Evolutionary conservation across 2,797 vertebrate genomes (phyloP), one percentile per base, ranked within the genome.

Genomic region (Microhierax caerulescens): DNA sequence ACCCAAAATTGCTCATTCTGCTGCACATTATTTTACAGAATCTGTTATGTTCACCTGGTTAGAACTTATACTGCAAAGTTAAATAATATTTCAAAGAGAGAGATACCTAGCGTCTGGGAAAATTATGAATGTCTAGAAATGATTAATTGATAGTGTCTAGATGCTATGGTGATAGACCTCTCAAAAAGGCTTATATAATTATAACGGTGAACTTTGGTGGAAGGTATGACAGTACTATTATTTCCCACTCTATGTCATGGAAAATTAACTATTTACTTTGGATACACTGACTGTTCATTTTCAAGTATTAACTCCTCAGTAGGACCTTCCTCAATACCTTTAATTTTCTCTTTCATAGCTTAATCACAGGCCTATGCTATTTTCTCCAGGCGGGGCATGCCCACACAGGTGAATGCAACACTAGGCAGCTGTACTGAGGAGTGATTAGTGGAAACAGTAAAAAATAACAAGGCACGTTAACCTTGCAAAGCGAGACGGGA

Each of bases 1-100:
- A 85, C 73, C 64, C 48, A 16, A 96, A 96, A 88, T 57, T 94
- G 76, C 41, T 96, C 34, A 23, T 92, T 79, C 11, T 73, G 59
- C 60, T 91, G 57, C 54, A 91, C 27, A n/a, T 78, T 82, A 56
- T 88, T 93, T 93, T 56, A 60, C 7, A 69, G 61, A 74, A 73
- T 39, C 50, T 88, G 6, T 74, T 96, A 90, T 83, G 45, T 53
- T 20, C 74, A 61, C 73, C 81, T 97, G 70, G 70, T 80, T 77
- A 77, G 51, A 85, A 90, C 30, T 94, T 83, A 60, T 10, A 30
- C 19, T 78, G 45, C 24, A 22, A 85, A 95, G 48, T 91, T 90
- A 74, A 94, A 72, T 51, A 94, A 36, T 75, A 78, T 72, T 97
- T 93, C 57, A 69, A 74, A 77, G 19, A 57, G 16, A 85, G 14